Percentiles rank a stretch among this genome's conserved stretches.
phyloP scores from a whole-genome alignment of 2,113 vertebrate species.

The Calidris pugnax region DNA sequence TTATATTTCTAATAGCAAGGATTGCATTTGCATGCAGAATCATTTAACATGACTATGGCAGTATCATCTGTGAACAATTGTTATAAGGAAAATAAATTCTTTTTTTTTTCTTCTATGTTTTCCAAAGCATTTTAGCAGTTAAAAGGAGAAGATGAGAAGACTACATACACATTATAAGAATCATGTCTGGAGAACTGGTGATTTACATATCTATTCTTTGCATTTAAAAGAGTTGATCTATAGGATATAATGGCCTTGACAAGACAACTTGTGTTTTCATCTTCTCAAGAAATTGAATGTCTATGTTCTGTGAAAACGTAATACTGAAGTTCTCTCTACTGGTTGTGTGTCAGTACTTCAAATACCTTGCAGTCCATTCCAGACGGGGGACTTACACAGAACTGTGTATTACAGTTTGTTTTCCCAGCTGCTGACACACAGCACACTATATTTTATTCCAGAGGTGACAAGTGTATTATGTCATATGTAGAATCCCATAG shows the following conservation, averaged over 20 bases:
- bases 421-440: background rate
- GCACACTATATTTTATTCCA: background rate
- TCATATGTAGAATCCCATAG: background rate
- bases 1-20: background rate
- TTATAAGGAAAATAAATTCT: background rate
- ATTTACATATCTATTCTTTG: background rate
- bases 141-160: background rate
- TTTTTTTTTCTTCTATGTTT: background rate
- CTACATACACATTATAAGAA: background rate
- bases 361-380: background rate
- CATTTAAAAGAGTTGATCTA: background rate
- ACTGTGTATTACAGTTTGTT: background rate
- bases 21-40: background rate
- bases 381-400: background rate
- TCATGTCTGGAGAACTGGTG: background rate
- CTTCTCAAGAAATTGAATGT: background rate
- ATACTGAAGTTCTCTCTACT: background rate
- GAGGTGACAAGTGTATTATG: background rate
- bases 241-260: background rate
- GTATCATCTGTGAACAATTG: background rate
- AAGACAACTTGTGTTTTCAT: background rate
- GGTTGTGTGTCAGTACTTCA: background rate
- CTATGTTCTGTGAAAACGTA: background rate
- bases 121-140: background rate
- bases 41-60: background rate